Evolutionary conservation across 2,888 invertebrate species (phyloP).

Genomic region (Amblyjoppa proteus): DNA sequence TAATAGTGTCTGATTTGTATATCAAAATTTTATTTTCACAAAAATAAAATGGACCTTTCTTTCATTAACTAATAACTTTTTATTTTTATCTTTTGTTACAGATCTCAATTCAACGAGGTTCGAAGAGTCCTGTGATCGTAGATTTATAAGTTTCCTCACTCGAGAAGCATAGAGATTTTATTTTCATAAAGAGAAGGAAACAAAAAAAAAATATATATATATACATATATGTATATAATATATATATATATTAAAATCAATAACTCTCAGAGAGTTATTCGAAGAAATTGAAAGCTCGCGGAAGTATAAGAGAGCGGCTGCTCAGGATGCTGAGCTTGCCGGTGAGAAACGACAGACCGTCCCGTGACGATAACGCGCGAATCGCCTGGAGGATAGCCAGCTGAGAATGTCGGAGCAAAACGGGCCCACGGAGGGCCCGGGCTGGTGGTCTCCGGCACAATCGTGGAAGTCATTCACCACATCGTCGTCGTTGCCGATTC

Average conservation of each 20-base stretch:
- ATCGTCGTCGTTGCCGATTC: conserved; percentile 85
- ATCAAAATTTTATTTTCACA: not conserved
- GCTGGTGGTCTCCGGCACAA: conserved; percentile 81
- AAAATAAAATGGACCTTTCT: not conserved
- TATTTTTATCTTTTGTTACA: conserved; percentile 43
- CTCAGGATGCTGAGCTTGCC: conserved; percentile 82
- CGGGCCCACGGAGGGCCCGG: conserved; percentile 83
- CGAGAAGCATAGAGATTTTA: conserved; percentile 5
- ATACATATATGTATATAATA: too few relatives aligned
- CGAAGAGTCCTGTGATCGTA: conserved; percentile 57
- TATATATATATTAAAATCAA: not conserved
- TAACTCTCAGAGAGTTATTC: conserved; percentile 34
- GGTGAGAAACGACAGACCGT: conserved; percentile 70
- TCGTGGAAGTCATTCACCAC: conserved; percentile 77
- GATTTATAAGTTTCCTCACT: conserved; percentile 22
- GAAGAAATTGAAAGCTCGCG: conserved; percentile 30
- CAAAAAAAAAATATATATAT: not conserved
- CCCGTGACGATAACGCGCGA: conserved; percentile 71
- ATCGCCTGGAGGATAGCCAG: conserved; percentile 76
- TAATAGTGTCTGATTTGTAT: not conserved
- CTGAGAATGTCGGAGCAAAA: conserved; percentile 84
- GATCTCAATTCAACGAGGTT: conserved; percentile 31
- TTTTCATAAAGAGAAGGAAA: not conserved
- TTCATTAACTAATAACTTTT: not conserved
- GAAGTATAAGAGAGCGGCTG: conserved; percentile 51